phyloP scores from a whole-genome alignment of 2,113 vertebrate species.

The Phaethon lepturus region DNA sequence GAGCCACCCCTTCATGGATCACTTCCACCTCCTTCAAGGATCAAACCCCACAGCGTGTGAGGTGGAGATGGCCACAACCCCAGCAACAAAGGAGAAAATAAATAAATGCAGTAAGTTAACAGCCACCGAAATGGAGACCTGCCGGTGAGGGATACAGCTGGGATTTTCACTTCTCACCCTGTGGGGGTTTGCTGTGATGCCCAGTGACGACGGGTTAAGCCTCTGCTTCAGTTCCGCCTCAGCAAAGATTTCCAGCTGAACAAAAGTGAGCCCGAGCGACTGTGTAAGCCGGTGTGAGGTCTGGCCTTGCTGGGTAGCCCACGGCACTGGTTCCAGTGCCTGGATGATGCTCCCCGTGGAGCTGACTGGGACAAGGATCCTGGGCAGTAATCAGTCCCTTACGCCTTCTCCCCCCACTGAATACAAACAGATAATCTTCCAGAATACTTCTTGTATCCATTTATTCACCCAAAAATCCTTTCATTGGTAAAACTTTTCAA shows the following conservation, averaged over 20 bases:
- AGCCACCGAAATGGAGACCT: not conserved
- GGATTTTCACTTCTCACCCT: not conserved
- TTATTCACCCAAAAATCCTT: not conserved
- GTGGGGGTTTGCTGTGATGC: not conserved
- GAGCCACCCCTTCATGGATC: not conserved
- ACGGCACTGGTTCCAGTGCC: not conserved
- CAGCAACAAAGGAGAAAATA: not conserved
- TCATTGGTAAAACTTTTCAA: not conserved
- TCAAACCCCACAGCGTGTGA: not conserved
- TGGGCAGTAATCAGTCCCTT: not conserved
- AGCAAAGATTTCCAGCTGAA: not conserved
- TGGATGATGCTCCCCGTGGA: not conserved
- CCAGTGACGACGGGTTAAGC: not conserved
- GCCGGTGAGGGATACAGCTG: accelerated
- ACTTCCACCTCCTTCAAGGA: not conserved
- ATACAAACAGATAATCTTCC: not conserved
- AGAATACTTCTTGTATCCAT: not conserved
- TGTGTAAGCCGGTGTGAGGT: not conserved
- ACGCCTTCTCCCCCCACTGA: accelerated
- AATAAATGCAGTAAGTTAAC: not conserved
- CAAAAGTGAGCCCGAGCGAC: not conserved
- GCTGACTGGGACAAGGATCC: not conserved
- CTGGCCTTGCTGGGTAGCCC: not conserved
- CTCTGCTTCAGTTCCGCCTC: not conserved
- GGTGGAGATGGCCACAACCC: not conserved